These are phyloP conservation scores for Drosophila limbata DNA, from an alignment of 2,888 invertebrate species.

Conservation along the genomic window DNA sequence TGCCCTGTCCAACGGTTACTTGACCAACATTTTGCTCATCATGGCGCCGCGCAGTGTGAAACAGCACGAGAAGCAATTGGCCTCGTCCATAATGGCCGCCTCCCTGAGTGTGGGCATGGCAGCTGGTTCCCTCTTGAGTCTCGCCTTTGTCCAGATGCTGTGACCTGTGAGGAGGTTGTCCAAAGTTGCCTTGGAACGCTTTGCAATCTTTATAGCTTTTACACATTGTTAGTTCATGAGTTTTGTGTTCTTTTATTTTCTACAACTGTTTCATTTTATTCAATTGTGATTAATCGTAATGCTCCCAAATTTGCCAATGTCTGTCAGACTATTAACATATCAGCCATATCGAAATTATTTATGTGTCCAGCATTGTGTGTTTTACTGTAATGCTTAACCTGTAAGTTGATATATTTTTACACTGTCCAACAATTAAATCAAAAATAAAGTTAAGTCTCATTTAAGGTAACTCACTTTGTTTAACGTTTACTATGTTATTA, in stretches of 20 bases:
- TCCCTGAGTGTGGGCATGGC: slow-evolving; percentile 94
- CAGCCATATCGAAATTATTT: slow-evolving; percentile 24
- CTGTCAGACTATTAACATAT: slow-evolving; percentile 40
- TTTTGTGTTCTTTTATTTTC: slow-evolving; percentile 10
- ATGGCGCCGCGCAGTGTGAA: slow-evolving; percentile 93
- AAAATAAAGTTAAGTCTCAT: slow-evolving; percentile 23
- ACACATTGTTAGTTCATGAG: slow-evolving; percentile 20
- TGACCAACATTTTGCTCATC: slow-evolving; percentile 94
- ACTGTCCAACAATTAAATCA: slow-evolving; percentile 33
- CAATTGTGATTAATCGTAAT: slow-evolving; percentile 22
- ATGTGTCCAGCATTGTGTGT: slow-evolving; percentile 14
- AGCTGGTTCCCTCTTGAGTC: slow-evolving; percentile 92
- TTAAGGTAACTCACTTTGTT: slow-evolving; percentile 34
- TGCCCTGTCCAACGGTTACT: slow-evolving; percentile 94
- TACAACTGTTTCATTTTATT: slow-evolving; percentile 11
- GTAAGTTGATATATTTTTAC: slow-evolving; percentile 14
- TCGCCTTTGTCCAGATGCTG: slow-evolving; percentile 89
- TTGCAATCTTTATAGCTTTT: slow-evolving; percentile 21
- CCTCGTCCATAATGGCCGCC: slow-evolving; percentile 94
- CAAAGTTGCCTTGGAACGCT: slow-evolving; percentile 59
- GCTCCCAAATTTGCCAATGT: slow-evolving; percentile 32
- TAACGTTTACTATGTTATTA: neutral
- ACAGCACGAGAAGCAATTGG: slow-evolving; percentile 93
- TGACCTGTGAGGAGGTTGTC: slow-evolving; percentile 81
- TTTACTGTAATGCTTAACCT: slow-evolving; percentile 16